Percentiles rank a stretch among this genome's conserved stretches.
Conservation (phyloP, 2,888 invertebrate genomes). For the Masnerella sp. region DNA sequence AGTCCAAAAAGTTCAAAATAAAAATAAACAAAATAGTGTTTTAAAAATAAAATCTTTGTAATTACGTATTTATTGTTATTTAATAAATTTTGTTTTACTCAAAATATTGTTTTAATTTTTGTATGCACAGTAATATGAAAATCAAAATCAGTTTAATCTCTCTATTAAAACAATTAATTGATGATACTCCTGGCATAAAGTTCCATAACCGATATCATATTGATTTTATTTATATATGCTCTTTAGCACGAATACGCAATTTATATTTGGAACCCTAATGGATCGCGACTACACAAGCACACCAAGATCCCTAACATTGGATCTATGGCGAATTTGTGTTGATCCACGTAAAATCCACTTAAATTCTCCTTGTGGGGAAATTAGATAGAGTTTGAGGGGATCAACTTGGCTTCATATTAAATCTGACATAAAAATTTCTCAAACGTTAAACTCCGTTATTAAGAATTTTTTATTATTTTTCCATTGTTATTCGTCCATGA, state of each 20-base stretch:
- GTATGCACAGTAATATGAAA: too few species aligned
- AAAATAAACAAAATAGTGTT: too few species aligned
- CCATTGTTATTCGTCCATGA: too few species aligned
- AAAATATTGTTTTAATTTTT: too few species aligned
- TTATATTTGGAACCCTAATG: too few species aligned
- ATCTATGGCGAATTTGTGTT: slow-evolving; percentile 4
- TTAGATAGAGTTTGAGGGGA: slow-evolving; percentile 12
- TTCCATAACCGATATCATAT: background rate
- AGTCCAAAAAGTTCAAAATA: too few species aligned
- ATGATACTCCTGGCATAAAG: background rate
- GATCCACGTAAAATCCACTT: slow-evolving; percentile 14
- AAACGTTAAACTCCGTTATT: background rate
- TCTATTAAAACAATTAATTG: background rate
- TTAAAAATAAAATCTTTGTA: too few species aligned
- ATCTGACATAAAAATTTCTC: slow-evolving; percentile 1
- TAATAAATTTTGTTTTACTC: background rate
- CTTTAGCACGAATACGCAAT: too few species aligned
- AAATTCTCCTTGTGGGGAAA: slow-evolving; percentile 12
- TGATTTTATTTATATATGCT: background rate
- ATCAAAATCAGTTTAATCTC: background rate
- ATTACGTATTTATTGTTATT: background rate
- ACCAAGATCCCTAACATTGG: background rate
- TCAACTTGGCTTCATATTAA: slow-evolving; percentile 1
- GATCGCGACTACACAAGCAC: too few species aligned
- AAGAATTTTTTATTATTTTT: background rate